Evolutionary conservation across 2,797 vertebrate genomes (phyloP), one percentile per base, ranked within the genome.

Genomic region (Serranus cabrilla): DNA sequence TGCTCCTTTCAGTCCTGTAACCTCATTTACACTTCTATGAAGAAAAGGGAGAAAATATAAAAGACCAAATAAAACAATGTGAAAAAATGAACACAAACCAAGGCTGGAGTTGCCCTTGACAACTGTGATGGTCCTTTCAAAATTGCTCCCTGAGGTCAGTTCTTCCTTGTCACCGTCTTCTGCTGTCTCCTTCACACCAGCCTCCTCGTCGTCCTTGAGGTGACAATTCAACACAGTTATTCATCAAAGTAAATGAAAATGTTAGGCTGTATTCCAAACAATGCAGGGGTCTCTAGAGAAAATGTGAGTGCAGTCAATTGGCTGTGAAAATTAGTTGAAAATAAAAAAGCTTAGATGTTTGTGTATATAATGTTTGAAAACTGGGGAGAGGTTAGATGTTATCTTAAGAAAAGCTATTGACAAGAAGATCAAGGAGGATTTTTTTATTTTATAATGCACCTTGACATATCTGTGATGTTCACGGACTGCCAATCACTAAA

Each of bases 81-180:
- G 25, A 77, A 77, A 52, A 83, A 79, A 81, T 71, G 39, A 82
- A 85, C 71, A 93, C 93, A 89, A 92, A 99, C 98, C 98, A 42
- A 99, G 95, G 90, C 97, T 99, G 89, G 97, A 97, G 95, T 96
- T 99, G 95, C 98, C 98, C 96, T 97, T 99, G 91, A 96, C 96
- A 78, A 99, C 96, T 63, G 93, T 95, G 90, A 99, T 97, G 18
- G 96, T 98, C 91, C 96, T 97, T 93, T 97, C 96, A 80, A 96
- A 97, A 40, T 86, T 88, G 85, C 92, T 97, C 89, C 89, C 95
- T 0, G 91, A 83, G 74, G 91, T 88, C 88, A 86, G 27, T 4
- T 23, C 71, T 43, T 87, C 81, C 80, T 93, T 83, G 78, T 91
- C 90, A 1, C 40, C 51, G 5, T 86, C 89, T 49, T 92, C 91